Base-by-base conservation (phyloP, 2,797 vertebrate genomes). In the Siniperca undulata region DNA sequence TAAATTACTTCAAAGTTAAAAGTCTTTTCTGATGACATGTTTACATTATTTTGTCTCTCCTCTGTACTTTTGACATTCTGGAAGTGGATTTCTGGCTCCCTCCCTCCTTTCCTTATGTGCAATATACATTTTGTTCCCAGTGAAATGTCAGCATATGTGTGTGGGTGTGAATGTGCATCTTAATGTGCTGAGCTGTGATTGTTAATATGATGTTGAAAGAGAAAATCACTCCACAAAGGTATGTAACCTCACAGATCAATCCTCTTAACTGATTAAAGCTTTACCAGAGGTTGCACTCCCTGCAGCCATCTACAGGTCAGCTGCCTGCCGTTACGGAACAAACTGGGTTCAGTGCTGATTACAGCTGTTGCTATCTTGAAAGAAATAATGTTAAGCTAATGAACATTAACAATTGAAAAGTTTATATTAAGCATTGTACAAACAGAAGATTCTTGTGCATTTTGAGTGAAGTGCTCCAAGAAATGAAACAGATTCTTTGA, bases 181-280 rank as follows among this genome's bases (percentile, higher is more conserved):
- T 42, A 61, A 46, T 74, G 64, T 77, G 73, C 81, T 78, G 70
- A 86, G 60, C 56, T 59, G 72, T 55, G 74, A 67, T 42, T 80
- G 69, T 59, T 91, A 83, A 87, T 89, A 78, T 85, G 83, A 87
- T 92, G 90, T 83, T 84, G 92, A 90, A 92, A 93, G 83, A 86
- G 86, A 83, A 92, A 91, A 90, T 89, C 86, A 78, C 78, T 36
- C 58, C 74, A 68, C 78, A 78, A 80, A 89, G 83, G 82, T 89
- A 90, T 87, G 90, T 90, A 88, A 82, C 86, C 90, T 84, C 74
- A 77, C 74, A 84, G 78, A 91, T 92, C 88, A 94, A 92, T 91
- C 93, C 90, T 91, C 89, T 95, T 91, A 94, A 84, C 81, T 84
- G 90, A 93, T 93, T 94, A 92, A 85, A 84, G 83, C 74, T 78